These are phyloP conservation scores for Neomonachus schauinslandi DNA, from an alignment of 2,113 vertebrate species.

Conservation along the genomic window DNA sequence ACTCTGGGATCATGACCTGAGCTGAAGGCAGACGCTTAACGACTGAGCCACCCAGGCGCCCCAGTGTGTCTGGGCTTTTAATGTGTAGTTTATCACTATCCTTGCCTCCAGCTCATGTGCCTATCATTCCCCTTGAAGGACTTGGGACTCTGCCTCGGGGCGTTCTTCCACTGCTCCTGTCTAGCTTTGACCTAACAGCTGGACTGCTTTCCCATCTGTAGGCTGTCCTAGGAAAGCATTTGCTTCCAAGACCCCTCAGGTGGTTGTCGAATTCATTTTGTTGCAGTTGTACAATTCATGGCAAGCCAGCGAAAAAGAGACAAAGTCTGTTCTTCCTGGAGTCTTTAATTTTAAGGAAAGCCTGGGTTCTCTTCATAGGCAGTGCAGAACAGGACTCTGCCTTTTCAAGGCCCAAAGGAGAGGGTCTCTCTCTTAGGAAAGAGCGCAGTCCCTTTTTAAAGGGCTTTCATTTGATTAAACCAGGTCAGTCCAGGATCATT, in stretches of 20 bases:
- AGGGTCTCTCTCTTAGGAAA: neutral
- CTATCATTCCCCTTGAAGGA: neutral
- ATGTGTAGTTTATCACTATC: neutral
- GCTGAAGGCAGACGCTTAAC: no score
- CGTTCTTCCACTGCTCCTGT: no score
- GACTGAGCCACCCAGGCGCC: no score
- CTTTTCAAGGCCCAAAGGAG: neutral
- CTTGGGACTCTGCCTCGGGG: no score
- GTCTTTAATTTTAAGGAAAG: neutral
- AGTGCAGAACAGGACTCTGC: neutral
- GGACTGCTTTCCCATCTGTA: neutral
- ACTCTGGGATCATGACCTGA: no score
- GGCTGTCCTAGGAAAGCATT: neutral
- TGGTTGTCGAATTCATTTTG: neutral
- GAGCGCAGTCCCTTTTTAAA: neutral
- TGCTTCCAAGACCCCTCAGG: neutral
- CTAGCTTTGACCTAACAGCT: neutral
- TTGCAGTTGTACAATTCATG: neutral
- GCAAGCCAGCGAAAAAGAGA: neutral
- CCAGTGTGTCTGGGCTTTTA: neutral
- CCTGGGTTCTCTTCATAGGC: neutral
- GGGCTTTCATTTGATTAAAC: neutral
- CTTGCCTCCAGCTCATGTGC: neutral
- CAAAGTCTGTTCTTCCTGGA: neutral
- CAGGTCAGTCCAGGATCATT: neutral